These are phyloP conservation scores for Pangasianodon gigas DNA, from an alignment of 2,113 vertebrate species.

Conservation along the genomic window DNA sequence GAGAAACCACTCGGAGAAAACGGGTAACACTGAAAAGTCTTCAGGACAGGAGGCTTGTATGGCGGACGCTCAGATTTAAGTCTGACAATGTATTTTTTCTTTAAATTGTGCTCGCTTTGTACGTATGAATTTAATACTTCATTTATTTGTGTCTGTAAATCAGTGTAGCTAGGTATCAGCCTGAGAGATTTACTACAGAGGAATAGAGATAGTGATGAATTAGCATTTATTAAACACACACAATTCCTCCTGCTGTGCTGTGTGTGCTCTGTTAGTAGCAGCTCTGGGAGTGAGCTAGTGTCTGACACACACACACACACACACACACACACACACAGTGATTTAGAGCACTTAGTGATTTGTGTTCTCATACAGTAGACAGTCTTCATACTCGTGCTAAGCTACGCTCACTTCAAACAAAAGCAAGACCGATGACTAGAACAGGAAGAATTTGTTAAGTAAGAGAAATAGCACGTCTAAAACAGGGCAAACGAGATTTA, in stretches of 20 bases:
- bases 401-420: background rate
- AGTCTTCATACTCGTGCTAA: background rate
- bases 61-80: background rate
- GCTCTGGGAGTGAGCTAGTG: background rate
- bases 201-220: background rate
- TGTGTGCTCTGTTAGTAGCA: background rate
- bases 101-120: background rate
- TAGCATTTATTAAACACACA: constrained; percentile 12
- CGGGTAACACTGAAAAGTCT: background rate
- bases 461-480: background rate
- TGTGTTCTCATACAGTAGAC: background rate
- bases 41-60: background rate
- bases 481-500: background rate
- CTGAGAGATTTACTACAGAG: background rate
- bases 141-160: background rate
- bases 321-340: constrained; percentile 11
- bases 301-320: background rate
- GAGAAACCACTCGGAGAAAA: background rate
- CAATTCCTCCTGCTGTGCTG: background rate
- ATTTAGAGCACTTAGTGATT: constrained; percentile 22
- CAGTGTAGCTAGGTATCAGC: background rate
- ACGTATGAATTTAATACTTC: background rate
- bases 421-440: background rate
- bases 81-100: background rate
- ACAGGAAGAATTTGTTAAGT: constrained; percentile 20